Evolutionary conservation across 2,113 vertebrate species (phyloP), one percentile per base, ranked within the genome.

Genomic region (Ranitomeya variabilis): DNA sequence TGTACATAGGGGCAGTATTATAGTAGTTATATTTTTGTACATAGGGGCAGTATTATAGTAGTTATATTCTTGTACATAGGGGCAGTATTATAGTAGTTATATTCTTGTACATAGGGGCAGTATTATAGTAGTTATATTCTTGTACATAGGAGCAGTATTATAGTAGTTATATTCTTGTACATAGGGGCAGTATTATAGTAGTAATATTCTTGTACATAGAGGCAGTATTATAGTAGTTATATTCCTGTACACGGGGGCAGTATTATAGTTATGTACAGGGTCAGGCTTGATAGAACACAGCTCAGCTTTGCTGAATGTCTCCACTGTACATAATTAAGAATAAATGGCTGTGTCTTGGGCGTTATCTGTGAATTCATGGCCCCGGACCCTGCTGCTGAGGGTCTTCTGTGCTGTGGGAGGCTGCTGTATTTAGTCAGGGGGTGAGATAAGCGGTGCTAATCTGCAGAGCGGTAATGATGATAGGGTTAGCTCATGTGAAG

Each of bases 401-500:
- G 52, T 59, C 54, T 76, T 3, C 31, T 23, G 60, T 19, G 54
- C 8, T 12, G 76, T 62, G 51, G 54, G 52, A 7, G 80, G 80
- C 31, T 37, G 57, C 80, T 37, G 80, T 82, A 73, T 81, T 71
- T 55, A 9, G 71, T 16, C 55, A 59, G 62, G 71, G 7, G 5
- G 52, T 87, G 91, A 90, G 78, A 79, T 0, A 59, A 7, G 23
- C 89, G 87, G 91, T 80, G 78, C 74, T 92, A 90, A 82, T 90
- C 89, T 91, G 86, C 81, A 83, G 57, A 10, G 80, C 90, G 64
- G 64, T 82, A 60, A 81, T 73, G 86, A 0, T 19, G 16, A 77
- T 0, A 83, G 89, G 14, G 54, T 90, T 89, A 89, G 88, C 92
- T 89, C 84, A 89, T 92, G 90, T 52, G 89, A 90, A 86, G 66